Evolutionary conservation across 2,888 invertebrate genomes (phyloP).

Genomic region (Glyphotaelius pellucidus): DNA sequence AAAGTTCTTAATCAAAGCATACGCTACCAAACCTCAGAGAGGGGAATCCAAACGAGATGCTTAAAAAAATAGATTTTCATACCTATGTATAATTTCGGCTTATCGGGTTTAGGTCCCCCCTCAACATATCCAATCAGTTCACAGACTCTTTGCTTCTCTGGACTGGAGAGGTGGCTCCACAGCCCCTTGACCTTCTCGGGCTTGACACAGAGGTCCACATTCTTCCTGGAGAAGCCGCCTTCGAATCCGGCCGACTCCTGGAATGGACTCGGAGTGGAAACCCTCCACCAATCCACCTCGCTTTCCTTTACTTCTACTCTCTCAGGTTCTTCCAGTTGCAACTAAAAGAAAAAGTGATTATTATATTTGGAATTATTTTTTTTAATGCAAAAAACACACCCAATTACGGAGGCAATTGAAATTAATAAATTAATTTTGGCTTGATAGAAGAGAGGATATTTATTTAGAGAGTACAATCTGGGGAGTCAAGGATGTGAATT

Average conservation of each 20-base stretch:
- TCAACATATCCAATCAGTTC: conserved; percentile 81
- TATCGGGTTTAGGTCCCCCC: conserved; percentile 72
- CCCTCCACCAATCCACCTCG: conserved; percentile 76
- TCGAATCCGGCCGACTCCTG: conserved; percentile 66
- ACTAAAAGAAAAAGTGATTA: conserved; percentile 63
- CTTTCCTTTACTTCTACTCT: conserved; percentile 71
- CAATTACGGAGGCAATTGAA: no score
- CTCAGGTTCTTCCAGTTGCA: conserved; percentile 70
- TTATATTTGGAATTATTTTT: no score
- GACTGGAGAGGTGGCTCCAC: conserved; percentile 81
- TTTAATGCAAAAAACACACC: no score
- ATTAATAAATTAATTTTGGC: no score
- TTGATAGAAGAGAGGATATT: no score
- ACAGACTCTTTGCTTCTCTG: conserved; percentile 80
- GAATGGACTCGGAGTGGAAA: conserved; percentile 70
- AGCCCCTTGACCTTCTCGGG: conserved; percentile 76
- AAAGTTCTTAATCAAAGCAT: no score
- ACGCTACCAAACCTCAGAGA: no score
- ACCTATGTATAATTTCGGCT: conserved; percentile 80
- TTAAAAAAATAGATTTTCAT: conserved; percentile 34
- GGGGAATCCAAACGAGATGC: no score
- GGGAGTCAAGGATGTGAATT: no score
- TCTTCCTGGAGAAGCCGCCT: conserved; percentile 65
- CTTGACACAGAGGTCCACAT: conserved; percentile 76
- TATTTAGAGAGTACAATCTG: no score